Conservation (phyloP, 92 coral and sea anemone species). For the Paramuricea clavata region DNA sequence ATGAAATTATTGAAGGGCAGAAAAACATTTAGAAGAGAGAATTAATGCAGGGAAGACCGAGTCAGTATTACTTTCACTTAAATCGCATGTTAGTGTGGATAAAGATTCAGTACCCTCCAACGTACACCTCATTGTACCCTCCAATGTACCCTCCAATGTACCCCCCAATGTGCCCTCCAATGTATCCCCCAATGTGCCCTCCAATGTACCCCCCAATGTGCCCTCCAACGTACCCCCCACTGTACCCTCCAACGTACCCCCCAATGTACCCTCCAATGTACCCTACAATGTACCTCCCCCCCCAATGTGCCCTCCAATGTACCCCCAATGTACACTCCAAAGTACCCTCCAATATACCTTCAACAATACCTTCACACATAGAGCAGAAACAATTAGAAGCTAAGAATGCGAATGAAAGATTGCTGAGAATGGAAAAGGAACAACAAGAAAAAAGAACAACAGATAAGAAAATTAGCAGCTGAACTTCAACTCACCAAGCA, state of each 20-base stretch:
- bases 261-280: no score
- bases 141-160: background rate
- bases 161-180: no score
- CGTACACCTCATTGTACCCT: background rate
- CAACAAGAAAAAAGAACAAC: conserved; percentile 46
- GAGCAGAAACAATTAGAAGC: conserved; percentile 46
- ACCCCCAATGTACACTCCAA: background rate
- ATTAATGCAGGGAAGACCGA: conserved; percentile 44
- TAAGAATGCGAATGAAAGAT: conserved; percentile 53
- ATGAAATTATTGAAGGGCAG: conserved; percentile 34
- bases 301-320: no score
- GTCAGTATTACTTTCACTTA: conserved; percentile 27
- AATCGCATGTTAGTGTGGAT: background rate
- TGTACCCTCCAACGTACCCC: no score
- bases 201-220: no score
- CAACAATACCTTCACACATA: conserved; percentile 5
- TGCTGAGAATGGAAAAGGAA: no score
- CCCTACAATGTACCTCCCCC: no score
- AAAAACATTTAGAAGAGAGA: conserved; percentile 48
- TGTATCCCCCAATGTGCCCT: no score
- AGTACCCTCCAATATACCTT: background rate
- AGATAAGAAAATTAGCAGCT: conserved; percentile 45
- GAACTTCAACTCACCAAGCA: conserved; percentile 59
- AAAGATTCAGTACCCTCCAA: no score
- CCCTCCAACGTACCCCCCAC: no score